Conservation (phyloP, 1,140 invertebrate genomes). For the Ruditapes philippinarum region DNA sequence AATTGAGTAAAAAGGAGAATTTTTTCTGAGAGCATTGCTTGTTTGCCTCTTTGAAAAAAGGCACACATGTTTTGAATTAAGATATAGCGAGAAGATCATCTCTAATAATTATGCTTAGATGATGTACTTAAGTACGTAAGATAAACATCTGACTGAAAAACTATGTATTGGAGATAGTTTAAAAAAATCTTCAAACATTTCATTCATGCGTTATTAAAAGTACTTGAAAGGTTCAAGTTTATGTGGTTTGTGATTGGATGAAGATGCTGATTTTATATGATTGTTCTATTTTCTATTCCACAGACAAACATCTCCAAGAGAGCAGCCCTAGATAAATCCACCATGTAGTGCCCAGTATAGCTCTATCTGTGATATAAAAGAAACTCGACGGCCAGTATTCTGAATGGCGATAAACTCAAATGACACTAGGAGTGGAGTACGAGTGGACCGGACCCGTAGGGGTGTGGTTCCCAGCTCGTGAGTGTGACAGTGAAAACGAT, state of each 20-base stretch:
- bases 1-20: no score
- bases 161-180: background rate
- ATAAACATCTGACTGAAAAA: background rate
- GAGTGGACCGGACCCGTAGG: background rate
- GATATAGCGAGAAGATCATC: background rate
- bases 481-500: background rate
- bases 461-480: background rate
- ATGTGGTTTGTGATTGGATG: no score
- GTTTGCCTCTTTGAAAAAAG: background rate
- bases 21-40: background rate
- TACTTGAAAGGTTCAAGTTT: no score
- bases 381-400: slow-evolving; percentile 40
- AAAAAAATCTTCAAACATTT: no score
- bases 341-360: background rate
- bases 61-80: background rate
- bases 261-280: no score
- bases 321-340: slow-evolving; percentile 8
- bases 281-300: background rate
- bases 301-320: slow-evolving; percentile 27
- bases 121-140: background rate
- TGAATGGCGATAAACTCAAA: slow-evolving; percentile 40
- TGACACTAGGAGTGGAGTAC: background rate
- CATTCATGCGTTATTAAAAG: no score
- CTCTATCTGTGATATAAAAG: slow-evolving; percentile 42
- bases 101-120: background rate